A percentile compares a stretch with the other conserved stretches of the same genome.
Conservation (phyloP, 2,113 vertebrate species). For the Gobius niger region DNA sequence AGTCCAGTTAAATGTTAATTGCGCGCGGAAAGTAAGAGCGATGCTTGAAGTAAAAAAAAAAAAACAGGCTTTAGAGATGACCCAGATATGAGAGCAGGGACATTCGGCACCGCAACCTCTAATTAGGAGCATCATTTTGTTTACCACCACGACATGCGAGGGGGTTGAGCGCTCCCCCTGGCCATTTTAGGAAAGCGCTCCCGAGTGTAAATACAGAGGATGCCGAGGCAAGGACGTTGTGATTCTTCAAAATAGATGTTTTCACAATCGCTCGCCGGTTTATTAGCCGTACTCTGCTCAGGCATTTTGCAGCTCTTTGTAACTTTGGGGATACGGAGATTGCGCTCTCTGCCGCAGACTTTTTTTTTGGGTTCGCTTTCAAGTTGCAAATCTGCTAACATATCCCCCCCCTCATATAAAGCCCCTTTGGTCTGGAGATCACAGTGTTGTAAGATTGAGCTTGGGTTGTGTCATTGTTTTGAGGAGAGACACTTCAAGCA, state of each 20-base stretch:
- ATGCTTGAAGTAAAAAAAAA: slow-evolving; percentile 1
- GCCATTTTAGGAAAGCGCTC: slow-evolving; percentile 1
- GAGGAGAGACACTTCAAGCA: too few species aligned
- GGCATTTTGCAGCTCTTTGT: too few species aligned
- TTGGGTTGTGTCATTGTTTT: too few species aligned
- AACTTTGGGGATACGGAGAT: too few species aligned
- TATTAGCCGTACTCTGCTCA: background rate
- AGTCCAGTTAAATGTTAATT: slow-evolving; percentile 27
- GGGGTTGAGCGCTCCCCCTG: background rate
- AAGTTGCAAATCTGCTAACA: too few species aligned
- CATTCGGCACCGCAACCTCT: slow-evolving; percentile 19
- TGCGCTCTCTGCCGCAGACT: too few species aligned
- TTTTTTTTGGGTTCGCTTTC: too few species aligned
- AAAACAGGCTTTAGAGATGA: slow-evolving; percentile 31
- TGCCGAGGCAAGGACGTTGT: slow-evolving; percentile 8
- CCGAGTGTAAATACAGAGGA: background rate
- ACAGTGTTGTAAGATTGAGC: too few species aligned
- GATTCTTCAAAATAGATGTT: background rate
- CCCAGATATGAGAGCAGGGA: slow-evolving; percentile 9
- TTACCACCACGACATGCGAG: slow-evolving; percentile 12
- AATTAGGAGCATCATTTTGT: slow-evolving; percentile 26
- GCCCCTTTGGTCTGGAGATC: too few species aligned
- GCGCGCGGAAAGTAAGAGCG: background rate
- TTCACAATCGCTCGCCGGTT: background rate
- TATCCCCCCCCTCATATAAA: too few species aligned